These are phyloP conservation scores for Semnopithecus entellus DNA, from an alignment of 2,113 vertebrate genomes.

Conservation along the genomic window DNA sequence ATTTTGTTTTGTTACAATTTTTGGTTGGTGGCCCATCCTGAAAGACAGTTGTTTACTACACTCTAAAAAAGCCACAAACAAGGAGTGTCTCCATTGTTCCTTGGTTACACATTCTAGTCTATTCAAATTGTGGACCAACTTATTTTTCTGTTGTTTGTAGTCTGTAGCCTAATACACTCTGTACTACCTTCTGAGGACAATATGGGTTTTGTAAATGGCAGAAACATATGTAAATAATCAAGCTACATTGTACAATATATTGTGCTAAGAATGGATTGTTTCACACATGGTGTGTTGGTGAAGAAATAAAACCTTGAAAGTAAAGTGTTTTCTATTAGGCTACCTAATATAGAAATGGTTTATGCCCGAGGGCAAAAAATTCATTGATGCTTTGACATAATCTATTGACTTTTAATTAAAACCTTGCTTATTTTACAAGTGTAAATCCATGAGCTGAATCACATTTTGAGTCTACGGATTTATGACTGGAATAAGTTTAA, in stretches of 20 bases:
- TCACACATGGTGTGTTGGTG: conserved; percentile 55
- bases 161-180: neutral
- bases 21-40: neutral
- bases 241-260: neutral
- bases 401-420: conserved; percentile 66
- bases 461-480: conserved; percentile 52
- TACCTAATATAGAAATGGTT: conserved; percentile 51
- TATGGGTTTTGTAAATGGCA: conserved; percentile 56
- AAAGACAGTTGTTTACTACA: conserved; percentile 45
- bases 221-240: conserved; percentile 65
- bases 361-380: conserved; percentile 21
- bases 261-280: conserved; percentile 64
- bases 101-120: conserved; percentile 1
- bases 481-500: conserved; percentile 53
- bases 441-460: conserved; percentile 57
- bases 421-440: conserved; percentile 57
- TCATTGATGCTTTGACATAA: conserved; percentile 48
- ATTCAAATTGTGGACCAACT: neutral
- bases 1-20: conserved; percentile 37
- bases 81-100: conserved; percentile 40
- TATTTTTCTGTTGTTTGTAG: neutral
- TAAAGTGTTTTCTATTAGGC: conserved; percentile 57
- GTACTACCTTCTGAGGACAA: conserved; percentile 53
- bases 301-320: conserved; percentile 58
- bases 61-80: conserved; percentile 49